Evolutionary conservation across 2,888 invertebrate species (phyloP), one percentile per base, ranked within the genome.

Genomic region (Aethes cnicana): DNA sequence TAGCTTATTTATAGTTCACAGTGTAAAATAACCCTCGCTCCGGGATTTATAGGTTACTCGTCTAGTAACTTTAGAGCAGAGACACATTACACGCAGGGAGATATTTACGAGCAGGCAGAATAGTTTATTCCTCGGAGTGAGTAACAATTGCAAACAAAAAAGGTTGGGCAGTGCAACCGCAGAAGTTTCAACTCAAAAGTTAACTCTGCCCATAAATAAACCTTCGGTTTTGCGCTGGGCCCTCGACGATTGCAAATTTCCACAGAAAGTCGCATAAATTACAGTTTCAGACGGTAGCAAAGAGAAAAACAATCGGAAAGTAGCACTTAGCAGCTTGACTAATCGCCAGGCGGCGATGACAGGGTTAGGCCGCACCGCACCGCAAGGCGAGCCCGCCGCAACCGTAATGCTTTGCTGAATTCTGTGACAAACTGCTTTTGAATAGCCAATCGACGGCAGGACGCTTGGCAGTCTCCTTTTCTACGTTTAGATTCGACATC

Each of bases 201-300:
- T 81, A 84, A 80, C 83, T 85, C 76, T 67, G 68, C 72, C 82
- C 84, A 89, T 88, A 89, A 88, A 89, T 88, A 88, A 87, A 82
- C 85, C 84, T 86, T 88, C 81, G 85, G 88, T 87, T 88, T 87
- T 84, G 84, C 83, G 66, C 59, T 59, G 74, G 82, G 82, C 81
- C 76, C 74, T 70, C 74, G 80, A 71, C 86, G 83, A 89, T 88
- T 85, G 81, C 84, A 84, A 86, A 88, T 86, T 88, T 85, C 74
- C 75, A 77, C 75, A 69, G 67, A 75, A 86, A 88, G 86, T 87
- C 87, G 81, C 86, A 88, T 89, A 87, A 89, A 89, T 89, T 88
- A 87, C 84, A 75, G 81, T 80, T 83, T 72, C 79, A 77, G 78
- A 77, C 78, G 75, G 70, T 68, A 61, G 74, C 70, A 72, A 80